Evolutionary conservation across 64 coral and sea anemone species (phyloP).

Genomic region (Dendrophyllia cribrosa): DNA sequence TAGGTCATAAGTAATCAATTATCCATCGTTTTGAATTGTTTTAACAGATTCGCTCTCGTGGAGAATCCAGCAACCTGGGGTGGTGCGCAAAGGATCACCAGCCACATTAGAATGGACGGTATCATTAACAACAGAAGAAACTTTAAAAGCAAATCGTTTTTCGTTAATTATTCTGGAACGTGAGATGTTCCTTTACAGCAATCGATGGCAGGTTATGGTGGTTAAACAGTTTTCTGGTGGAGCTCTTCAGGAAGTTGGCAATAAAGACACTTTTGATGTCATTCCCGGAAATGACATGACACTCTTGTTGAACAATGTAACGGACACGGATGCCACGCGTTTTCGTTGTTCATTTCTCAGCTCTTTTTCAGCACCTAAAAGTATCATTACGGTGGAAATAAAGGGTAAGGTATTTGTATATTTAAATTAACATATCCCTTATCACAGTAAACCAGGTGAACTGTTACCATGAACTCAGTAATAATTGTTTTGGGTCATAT

Average conservation of each 20-base stretch:
- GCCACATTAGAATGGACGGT: conserved; percentile 53
- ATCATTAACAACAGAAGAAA: conserved; percentile 33
- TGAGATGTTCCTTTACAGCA: conserved; percentile 57
- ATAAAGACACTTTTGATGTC: conserved; percentile 1
- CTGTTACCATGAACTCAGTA: too few relatives aligned
- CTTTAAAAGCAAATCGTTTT: background rate
- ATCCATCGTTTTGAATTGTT: background rate
- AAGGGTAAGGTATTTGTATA: conserved; percentile 5
- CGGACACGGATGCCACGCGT: conserved; percentile 1
- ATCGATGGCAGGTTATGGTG: conserved; percentile 31
- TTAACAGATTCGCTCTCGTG: conserved; percentile 12
- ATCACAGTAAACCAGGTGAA: too few relatives aligned
- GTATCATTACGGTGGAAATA: conserved; percentile 21
- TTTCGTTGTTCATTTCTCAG: conserved; percentile 57
- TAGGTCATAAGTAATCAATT: too few relatives aligned
- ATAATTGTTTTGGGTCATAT: too few relatives aligned
- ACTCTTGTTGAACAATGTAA: conserved; percentile 11
- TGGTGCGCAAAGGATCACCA: conserved; percentile 1
- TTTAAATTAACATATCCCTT: background rate
- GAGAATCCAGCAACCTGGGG: background rate
- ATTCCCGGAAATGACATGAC: conserved; percentile 14
- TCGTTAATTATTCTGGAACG: conserved; percentile 49
- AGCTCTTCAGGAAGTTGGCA: conserved; percentile 4
- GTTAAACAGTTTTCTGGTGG: conserved; percentile 35
- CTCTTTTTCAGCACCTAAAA: conserved; percentile 37